Evolutionary conservation across 2,113 vertebrate species (phyloP).

Genomic region (Xiphorhynchus elegans): DNA sequence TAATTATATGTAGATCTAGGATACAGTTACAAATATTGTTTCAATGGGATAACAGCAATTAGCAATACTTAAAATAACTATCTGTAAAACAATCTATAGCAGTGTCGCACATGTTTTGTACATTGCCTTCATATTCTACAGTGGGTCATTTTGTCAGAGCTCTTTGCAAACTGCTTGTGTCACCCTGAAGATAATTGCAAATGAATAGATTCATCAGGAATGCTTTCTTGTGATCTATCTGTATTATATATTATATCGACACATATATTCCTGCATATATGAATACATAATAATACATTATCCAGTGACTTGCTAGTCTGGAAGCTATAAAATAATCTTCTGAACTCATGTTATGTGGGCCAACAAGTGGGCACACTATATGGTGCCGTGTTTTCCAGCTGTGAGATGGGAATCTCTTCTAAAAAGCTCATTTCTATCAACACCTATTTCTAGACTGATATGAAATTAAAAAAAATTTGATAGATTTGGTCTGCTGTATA

Average conservation of each 20-base stretch:
- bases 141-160: neutral
- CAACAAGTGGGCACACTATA: neutral
- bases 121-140: neutral
- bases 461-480: neutral
- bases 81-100: neutral
- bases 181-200: neutral
- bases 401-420: neutral
- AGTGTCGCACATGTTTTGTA: neutral
- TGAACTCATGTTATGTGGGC: neutral
- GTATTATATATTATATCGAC: neutral
- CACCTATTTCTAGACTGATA: neutral
- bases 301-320: neutral
- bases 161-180: neutral
- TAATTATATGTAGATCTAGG: neutral
- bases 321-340: neutral
- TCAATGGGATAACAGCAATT: neutral
- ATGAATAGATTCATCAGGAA: neutral
- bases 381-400: neutral
- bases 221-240: neutral
- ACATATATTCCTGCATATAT: neutral
- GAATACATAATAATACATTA: neutral
- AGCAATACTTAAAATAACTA: neutral
- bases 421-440: neutral
- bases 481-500: neutral
- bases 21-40: neutral